phyloP scores from a whole-genome alignment of 2,113 vertebrate genomes.

The Xiphophorus couchianus region DNA sequence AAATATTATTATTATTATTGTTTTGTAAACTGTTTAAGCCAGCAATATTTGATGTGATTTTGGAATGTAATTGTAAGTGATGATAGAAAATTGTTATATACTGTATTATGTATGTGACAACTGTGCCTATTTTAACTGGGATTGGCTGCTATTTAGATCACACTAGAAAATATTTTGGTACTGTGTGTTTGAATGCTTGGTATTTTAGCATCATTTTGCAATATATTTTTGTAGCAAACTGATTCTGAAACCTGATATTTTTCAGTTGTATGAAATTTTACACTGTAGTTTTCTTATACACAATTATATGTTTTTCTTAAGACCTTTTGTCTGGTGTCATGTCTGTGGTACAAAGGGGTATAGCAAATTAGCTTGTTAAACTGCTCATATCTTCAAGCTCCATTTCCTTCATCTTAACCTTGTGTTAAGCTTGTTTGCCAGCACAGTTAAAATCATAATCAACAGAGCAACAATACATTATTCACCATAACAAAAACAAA shows the following conservation, averaged over 20 bases:
- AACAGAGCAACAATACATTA: too few species aligned
- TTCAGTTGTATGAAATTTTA: constrained; percentile 75
- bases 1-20: not conserved
- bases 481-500: too few species aligned
- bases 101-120: constrained; percentile 71
- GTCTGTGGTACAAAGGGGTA: not conserved
- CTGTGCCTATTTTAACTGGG: constrained; percentile 78
- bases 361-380: too few species aligned
- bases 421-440: too few species aligned
- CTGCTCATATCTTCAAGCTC: too few species aligned
- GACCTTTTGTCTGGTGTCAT: constrained; percentile 42
- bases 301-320: constrained; percentile 72
- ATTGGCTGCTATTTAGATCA: constrained; percentile 84
- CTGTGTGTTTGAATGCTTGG: constrained; percentile 77
- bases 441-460: too few species aligned
- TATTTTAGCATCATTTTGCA: constrained; percentile 76
- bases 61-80: constrained; percentile 83
- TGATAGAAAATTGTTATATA: constrained; percentile 81
- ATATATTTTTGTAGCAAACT: constrained; percentile 85
- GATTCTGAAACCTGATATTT: constrained; percentile 73
- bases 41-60: constrained; percentile 73
- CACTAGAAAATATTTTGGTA: constrained; percentile 84
- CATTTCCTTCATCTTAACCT: not conserved
- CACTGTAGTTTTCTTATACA: constrained; percentile 78
- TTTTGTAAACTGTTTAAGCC: constrained; percentile 56